A percentile compares a stretch with the other conserved stretches of the same genome.
Evolutionary conservation across 2,888 invertebrate species (phyloP).

Genomic region (Chrysopilus asiliformis): DNA sequence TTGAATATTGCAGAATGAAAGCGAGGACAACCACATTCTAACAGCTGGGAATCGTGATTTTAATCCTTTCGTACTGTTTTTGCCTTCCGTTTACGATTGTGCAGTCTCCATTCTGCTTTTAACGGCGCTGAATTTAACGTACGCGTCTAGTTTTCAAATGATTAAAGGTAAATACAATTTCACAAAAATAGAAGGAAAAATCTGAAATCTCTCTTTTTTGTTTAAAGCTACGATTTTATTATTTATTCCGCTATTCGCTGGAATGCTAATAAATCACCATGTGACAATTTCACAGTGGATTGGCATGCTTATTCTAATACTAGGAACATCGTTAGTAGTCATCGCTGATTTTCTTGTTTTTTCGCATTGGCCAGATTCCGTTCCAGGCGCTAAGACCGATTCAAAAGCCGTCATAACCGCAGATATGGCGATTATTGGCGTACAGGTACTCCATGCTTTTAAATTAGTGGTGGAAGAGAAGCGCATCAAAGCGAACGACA

Average conservation of each 20-base stretch:
- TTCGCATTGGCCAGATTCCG: no score
- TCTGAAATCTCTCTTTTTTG: no score
- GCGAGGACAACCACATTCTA: conserved; percentile 45
- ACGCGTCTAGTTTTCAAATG: conserved; percentile 93
- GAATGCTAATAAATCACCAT: conserved; percentile 60
- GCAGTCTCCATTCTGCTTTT: conserved; percentile 82
- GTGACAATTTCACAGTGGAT: no score
- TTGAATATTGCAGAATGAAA: conserved; percentile 32
- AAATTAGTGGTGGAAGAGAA: conserved; percentile 96
- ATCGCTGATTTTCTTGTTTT: conserved; percentile 50
- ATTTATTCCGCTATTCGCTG: conserved; percentile 79
- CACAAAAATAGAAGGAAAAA: not conserved
- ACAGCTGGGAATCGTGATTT: conserved; percentile 61
- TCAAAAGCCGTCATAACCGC: conserved; percentile 69
- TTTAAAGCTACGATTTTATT: conserved; percentile 66
- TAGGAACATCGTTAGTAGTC: conserved; percentile 61
- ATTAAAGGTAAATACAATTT: conserved; percentile 50
- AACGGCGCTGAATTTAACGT: conserved; percentile 80
- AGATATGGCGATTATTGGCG: conserved; percentile 58
- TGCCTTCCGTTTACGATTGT: conserved; percentile 84
- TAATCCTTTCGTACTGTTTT: conserved; percentile 64
- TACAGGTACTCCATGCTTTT: conserved; percentile 68
- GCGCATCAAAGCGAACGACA: conserved; percentile 68
- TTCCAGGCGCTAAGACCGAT: no score
- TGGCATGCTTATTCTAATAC: conserved; percentile 58